phyloP scores from a whole-genome alignment of 2,113 vertebrate species.

The Corvus cornix region DNA sequence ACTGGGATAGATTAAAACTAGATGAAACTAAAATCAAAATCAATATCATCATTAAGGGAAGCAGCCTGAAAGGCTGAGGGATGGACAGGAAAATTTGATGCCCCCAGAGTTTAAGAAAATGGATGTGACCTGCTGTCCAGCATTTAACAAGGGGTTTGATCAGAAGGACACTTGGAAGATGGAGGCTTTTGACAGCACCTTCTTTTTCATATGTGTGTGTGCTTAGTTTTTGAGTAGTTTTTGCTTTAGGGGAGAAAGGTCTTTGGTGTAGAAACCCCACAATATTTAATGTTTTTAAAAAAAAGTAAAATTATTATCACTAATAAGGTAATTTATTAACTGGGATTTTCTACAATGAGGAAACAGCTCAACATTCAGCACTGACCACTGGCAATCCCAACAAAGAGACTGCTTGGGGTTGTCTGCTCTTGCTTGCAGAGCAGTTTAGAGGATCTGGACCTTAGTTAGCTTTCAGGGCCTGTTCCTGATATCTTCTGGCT shows the following conservation, averaged over 20 bases:
- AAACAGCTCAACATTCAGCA: background rate
- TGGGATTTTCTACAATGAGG: background rate
- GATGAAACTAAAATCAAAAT: constrained; percentile 65
- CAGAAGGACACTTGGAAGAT: background rate
- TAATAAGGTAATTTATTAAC: background rate
- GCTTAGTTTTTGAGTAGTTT: background rate
- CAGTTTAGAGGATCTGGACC: background rate
- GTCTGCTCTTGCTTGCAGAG: background rate
- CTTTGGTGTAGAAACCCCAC: background rate
- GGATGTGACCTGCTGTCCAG: constrained; percentile 15
- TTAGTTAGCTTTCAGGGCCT: background rate
- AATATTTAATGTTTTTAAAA: background rate
- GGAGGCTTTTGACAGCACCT: background rate
- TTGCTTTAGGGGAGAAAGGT: background rate
- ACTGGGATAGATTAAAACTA: constrained; percentile 35
- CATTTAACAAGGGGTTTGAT: background rate
- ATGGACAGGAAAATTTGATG: constrained; percentile 41
- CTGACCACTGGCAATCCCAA: background rate
- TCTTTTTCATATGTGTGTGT: background rate
- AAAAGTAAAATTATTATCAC: background rate
- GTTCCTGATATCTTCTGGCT: background rate
- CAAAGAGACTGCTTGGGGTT: background rate
- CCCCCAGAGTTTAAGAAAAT: constrained; percentile 32
- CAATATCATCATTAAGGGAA: constrained; percentile 58
- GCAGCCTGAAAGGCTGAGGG: constrained; percentile 28